Percentiles rank a stretch among this genome's conserved stretches.
Evolutionary conservation across 1,140 invertebrate species (phyloP).

Genomic region (Teleogryllus occipitalis): DNA sequence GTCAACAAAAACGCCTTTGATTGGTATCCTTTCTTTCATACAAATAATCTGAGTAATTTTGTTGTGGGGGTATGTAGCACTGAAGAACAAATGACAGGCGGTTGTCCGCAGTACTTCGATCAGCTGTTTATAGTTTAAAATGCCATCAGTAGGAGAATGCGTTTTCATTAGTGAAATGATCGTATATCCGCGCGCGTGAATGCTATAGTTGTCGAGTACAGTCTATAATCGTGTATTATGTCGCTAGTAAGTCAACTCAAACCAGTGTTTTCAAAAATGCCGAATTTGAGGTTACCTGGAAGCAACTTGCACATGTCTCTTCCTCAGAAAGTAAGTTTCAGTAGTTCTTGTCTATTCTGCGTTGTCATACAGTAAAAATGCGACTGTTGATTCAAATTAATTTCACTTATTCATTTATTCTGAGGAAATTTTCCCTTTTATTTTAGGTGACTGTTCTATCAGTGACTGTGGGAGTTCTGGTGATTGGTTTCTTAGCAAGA

Average conservation of each 20-base stretch:
- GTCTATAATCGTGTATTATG: constrained; percentile 4
- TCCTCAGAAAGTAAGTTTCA: constrained; percentile 20
- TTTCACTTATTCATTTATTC: no score
- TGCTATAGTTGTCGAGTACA: neutral
- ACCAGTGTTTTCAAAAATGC: constrained; percentile 7
- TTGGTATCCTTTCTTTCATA: neutral
- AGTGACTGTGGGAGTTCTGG: constrained; percentile 18
- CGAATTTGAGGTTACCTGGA: constrained; percentile 13
- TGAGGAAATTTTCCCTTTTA: neutral
- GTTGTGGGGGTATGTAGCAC: neutral
- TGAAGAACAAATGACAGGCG: neutral
- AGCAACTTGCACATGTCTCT: constrained; percentile 13
- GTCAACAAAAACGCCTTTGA: no score
- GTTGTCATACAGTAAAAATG: neutral
- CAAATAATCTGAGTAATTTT: neutral
- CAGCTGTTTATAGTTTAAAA: constrained; percentile 1
- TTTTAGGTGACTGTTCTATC: constrained; percentile 21
- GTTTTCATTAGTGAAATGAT: neutral
- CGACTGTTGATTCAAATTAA: neutral
- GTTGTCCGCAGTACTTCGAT: neutral
- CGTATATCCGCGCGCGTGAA: neutral
- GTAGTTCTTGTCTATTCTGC: neutral
- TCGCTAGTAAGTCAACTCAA: constrained; percentile 16
- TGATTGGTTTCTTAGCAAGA: constrained; percentile 20
- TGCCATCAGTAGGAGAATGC: neutral